Percentiles rank a stretch among this genome's conserved stretches.
Conservation (phyloP, 2,113 vertebrate genomes). For the Podocnemis expansa region DNA sequence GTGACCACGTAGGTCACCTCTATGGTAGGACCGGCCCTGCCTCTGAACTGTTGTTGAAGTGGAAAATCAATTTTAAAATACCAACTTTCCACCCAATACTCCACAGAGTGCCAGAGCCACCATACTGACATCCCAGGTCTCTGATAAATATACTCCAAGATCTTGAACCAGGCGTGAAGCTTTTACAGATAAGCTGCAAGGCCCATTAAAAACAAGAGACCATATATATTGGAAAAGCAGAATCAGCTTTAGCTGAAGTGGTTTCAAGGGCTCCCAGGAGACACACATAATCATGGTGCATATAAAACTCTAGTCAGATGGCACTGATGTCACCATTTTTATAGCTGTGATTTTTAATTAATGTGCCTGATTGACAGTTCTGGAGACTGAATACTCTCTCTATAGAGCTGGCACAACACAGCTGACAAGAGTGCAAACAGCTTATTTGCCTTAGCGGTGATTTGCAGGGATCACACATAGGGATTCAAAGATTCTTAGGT, state of each 20-base stretch:
- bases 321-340: not conserved
- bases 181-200: conserved; percentile 18
- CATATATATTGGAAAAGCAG: not conserved
- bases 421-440: not conserved
- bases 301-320: not conserved
- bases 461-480: not conserved
- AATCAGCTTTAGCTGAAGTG: not conserved
- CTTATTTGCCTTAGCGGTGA: not conserved
- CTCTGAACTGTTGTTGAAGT: not conserved
- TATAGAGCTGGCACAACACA: not conserved
- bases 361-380: not conserved
- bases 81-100: not conserved
- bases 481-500: not conserved
- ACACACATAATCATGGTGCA: not conserved
- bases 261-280: not conserved
- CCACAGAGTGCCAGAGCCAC: not conserved
- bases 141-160: not conserved
- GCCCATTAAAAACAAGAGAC: not conserved
- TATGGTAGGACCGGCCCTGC: not conserved
- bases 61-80: not conserved
- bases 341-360: not conserved
- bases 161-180: not conserved
- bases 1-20: too few relatives aligned
- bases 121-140: not conserved
- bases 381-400: not conserved